Percentiles rank a stretch among this genome's conserved stretches.
Evolutionary conservation across 2,888 invertebrate genomes (phyloP).

Genomic region (Quadriops clusia): DNA sequence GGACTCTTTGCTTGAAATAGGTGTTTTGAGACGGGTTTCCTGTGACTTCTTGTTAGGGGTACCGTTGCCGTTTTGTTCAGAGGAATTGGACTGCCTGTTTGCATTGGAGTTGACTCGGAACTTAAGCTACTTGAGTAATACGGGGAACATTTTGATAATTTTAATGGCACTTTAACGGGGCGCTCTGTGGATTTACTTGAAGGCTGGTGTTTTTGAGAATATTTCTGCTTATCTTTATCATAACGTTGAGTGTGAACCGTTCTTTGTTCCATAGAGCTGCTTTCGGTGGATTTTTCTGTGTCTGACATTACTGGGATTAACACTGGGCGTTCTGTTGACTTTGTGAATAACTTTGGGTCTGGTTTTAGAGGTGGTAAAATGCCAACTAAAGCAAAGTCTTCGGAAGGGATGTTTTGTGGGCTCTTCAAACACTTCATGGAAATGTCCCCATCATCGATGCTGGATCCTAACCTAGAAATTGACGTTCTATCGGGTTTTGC

Average conservation of each 20-base stretch:
- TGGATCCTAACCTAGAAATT: conserved; percentile 29
- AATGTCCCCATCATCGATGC: conserved; percentile 30
- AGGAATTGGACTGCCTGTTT: conserved; percentile 45
- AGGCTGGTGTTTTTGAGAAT: conserved; percentile 27
- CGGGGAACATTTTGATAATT: conserved; percentile 57
- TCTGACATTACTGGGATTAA: conserved; percentile 39
- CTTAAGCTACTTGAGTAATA: conserved; percentile 66
- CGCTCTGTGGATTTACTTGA: conserved; percentile 33
- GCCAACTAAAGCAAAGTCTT: conserved; percentile 28
- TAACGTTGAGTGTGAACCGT: conserved; percentile 32
- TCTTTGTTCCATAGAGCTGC: conserved; percentile 40
- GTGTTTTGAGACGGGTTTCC: conserved; percentile 44
- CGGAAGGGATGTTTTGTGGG: conserved; percentile 33
- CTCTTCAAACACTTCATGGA: conserved; percentile 26
- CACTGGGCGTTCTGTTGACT: conserved; percentile 42
- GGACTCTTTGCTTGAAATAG: conserved; percentile 55
- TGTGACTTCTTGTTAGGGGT: conserved; percentile 31
- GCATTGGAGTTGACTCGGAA: conserved; percentile 60
- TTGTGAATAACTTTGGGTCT: conserved; percentile 31
- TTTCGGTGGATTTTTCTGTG: conserved; percentile 39
- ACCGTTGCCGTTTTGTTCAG: conserved; percentile 47
- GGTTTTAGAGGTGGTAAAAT: conserved; percentile 15
- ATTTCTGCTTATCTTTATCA: conserved; percentile 32
- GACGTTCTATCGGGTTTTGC: conserved; percentile 18
- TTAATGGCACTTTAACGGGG: conserved; percentile 37